Evolutionary conservation across 2,113 vertebrate genomes (phyloP).

Genomic region (Microtus oregoni): DNA sequence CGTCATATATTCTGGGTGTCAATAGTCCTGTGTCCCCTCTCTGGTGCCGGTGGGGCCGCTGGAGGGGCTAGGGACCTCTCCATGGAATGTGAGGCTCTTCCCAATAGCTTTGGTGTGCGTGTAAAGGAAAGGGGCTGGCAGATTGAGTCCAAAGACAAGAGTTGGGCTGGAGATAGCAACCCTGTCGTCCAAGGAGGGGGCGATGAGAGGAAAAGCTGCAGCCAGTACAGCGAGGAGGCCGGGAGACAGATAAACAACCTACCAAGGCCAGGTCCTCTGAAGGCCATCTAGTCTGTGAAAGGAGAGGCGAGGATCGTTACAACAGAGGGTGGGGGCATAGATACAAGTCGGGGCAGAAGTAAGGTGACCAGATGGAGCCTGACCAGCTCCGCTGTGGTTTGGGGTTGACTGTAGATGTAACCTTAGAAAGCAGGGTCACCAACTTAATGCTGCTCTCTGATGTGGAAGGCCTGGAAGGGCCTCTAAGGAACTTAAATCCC

Average conservation of each 20-base stretch:
- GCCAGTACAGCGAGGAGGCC: neutral
- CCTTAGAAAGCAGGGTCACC: neutral
- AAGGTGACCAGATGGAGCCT: neutral
- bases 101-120: neutral
- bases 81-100: neutral
- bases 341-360: neutral
- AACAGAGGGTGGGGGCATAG: neutral
- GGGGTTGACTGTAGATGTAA: neutral
- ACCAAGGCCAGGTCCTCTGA: rapidly evolving
- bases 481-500: neutral
- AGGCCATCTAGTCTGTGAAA: neutral
- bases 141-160: neutral
- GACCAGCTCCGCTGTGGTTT: neutral
- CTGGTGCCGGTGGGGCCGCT: neutral
- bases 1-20: rapidly evolving
- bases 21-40: neutral
- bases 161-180: neutral
- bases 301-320: neutral
- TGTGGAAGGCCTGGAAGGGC: no score
- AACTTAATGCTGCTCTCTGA: neutral
- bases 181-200: neutral
- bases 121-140: neutral
- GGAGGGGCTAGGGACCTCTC: neutral
- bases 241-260: rapidly evolving
- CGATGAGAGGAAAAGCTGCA: neutral